Base-by-base conservation (phyloP, 2,113 vertebrate genomes). In the Alethe diademata region DNA sequence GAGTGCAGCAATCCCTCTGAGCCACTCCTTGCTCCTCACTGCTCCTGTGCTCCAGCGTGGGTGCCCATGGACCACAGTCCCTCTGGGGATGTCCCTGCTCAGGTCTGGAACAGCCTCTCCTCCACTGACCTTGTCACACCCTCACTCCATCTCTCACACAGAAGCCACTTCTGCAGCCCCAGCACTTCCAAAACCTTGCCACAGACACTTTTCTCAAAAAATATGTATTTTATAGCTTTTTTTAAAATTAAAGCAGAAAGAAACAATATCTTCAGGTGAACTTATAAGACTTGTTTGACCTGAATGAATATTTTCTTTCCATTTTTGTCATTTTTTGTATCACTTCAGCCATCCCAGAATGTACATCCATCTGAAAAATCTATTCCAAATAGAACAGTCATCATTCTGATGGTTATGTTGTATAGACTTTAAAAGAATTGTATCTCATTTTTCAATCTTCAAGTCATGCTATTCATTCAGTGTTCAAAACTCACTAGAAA, bases 41-140 rank as follows among this genome's bases (percentile, higher is more conserved):
- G 19, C 10, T 38, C 26, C 43, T 65, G 1, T 35, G 24, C 47
- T 70, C 31, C 66, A 82, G 5, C 0, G 0, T 29, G 36, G 19
- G 22, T 64, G 31, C 12, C 28, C 4, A 1, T 24, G 18, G 47
- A 42, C 24, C 57, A 12, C 20, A 42, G 57, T 17, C 20, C 36
- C 26, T 33, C n/a, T 62, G 47, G 13, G 20, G 20, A 20, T 57
- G 5, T 43, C 54, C 12, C 16, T 62, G 42, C 20, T 64, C 33
- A 9, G 9, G 29, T 25, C 24, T 64, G 53, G 47, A 24, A 28
- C 53, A 19, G 12, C 8, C 28, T 64, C 35, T 80, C 8, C 36
- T 36, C 31, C 35, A 9, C 15, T 61, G 36, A 14, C 31, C 31
- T 53, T 19, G 11, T 51, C 31, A 38, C 4, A 5, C 4, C 12